Base-by-base conservation (phyloP, 2,797 vertebrate genomes). In the Bradypodion pumilum region DNA sequence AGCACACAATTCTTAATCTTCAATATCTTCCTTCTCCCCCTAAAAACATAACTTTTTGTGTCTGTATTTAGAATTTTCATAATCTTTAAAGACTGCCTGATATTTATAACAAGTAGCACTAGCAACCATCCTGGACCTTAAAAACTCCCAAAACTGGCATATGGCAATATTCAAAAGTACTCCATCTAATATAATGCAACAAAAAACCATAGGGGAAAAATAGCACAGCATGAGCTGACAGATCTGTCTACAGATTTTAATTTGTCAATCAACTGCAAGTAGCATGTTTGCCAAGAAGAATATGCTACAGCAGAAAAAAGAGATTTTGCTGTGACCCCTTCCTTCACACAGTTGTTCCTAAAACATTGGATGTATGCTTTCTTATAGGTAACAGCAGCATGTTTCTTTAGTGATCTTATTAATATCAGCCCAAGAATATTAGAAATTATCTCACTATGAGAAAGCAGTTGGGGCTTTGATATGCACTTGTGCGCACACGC, bases 221-320 rank as follows among this genome's bases (percentile, higher is more conserved):
- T 44, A 86, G 88, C 78, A 82, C 0, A 52, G 66, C 10, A 85
- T 86, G 84, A 86, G 72, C 85, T 16, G 65, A 87, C 88, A 77
- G 77, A 82, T 89, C 86, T 44, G 86, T 86, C 89, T 84, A 89
- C 84, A 88, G 83, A 79, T 89, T 93, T 91, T 91, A 90, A 88
- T 91, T 92, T 80, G 88, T 86, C 80, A 77, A 65, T 79, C 88
- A 87, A 90, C 86, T 92, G 88, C 85, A 85, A 89, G 87, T 46
- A 88, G 72, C 75, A 76, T 76, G 86, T 86, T 79, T 87, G 83
- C 63, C 80, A 74, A 88, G 40, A 83, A 73, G 37, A 70, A 77
- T 46, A n/a, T 5, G 8, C 32, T 44, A 87, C 74, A 87, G 80
- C 69, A 85, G 76, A 90, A 89, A 83, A 82, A 89, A 83, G 23